Base-by-base conservation (phyloP, 2,888 invertebrate genomes). In the Parnassius glacialis region DNA sequence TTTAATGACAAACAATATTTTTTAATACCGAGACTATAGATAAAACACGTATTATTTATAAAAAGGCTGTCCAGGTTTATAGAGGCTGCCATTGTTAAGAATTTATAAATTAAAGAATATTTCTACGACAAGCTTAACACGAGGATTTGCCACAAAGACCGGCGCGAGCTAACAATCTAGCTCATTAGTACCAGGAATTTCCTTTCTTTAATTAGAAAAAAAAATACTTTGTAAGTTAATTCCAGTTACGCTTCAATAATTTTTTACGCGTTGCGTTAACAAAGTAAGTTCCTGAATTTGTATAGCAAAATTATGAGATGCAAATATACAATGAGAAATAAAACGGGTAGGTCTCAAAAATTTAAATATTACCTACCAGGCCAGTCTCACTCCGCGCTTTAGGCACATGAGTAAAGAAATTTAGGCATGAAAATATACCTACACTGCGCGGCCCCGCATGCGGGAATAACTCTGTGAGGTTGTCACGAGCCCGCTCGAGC, bases 231-330 rank as follows among this genome's bases (percentile, higher is more conserved):
- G 67, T 76, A 80, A 79, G 84, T 86, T 84, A 85, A 84, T 87
- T 84, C 78, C 70, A 82, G 77, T 83, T 79, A 77, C 76, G 80
- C 76, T 79, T 79, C 71, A 74, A 79, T 80, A 80, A 84, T 83
- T 84, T 84, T 83, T 59, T 16, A 16, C 59, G 77, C 74, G 71
- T 72, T 71, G 76, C 78, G 84, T 84, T 90, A 90, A 88, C 84
- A 84, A 89, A 83, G 81, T 84, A 87, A 85, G 82, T 87, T 78
- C 71, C 71, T 72, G 75, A 48, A 64, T 74, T 75, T 69, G 71
- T 78, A 80, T 85, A 84, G 85, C 87, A 83, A 87, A 88, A 85
- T 90, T 87, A 81, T 73, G 69, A 67, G 79, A 75, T 83, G 84
- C 84, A 80, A 34, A 7, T 34, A 34, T 34, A 34, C 34, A 34